A percentile compares a stretch with the other conserved stretches of the same genome.
Evolutionary conservation across 2,888 invertebrate genomes (phyloP).

Genomic region (Drosophila tripunctata): DNA sequence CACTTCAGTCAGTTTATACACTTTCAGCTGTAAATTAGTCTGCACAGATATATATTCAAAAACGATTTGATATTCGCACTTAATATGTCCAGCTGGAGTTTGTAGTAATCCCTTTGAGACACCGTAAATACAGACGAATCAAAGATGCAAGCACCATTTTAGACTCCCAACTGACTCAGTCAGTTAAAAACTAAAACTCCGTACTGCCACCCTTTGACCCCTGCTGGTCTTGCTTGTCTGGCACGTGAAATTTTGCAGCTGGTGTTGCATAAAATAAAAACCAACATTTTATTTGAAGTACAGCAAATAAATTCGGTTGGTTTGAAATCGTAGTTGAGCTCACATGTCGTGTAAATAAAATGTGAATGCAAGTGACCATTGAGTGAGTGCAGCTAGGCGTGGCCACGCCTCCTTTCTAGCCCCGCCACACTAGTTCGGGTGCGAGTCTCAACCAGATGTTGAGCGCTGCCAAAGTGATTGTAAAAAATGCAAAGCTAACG

Average conservation of each 20-base stretch:
- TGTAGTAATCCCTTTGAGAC: constrained; percentile 7
- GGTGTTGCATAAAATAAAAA: constrained; percentile 71
- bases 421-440: background rate
- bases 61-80: background rate
- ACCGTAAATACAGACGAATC: constrained; percentile 44
- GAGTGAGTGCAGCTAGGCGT: constrained; percentile 50
- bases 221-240: background rate
- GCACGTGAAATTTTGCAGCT: constrained; percentile 44
- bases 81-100: background rate
- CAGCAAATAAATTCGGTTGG: constrained; percentile 71
- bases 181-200: constrained; percentile 18
- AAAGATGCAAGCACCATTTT: constrained; percentile 45
- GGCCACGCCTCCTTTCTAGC: constrained; percentile 6
- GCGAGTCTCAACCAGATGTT: constrained; percentile 26
- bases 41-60: no score
- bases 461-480: constrained; percentile 74
- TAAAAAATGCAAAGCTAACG: constrained; percentile 77
- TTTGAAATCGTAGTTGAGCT: constrained; percentile 62
- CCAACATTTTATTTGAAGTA: constrained; percentile 70
- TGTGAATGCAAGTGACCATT: constrained; percentile 72
- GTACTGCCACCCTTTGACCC: background rate
- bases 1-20: no score
- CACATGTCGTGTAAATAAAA: constrained; percentile 79
- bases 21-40: no score
- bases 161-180: constrained; percentile 20